A percentile compares a stretch with the other conserved stretches of the same genome.
Evolutionary conservation across 2,113 vertebrate genomes (phyloP).

Genomic region (Proterorhinus semilunaris): DNA sequence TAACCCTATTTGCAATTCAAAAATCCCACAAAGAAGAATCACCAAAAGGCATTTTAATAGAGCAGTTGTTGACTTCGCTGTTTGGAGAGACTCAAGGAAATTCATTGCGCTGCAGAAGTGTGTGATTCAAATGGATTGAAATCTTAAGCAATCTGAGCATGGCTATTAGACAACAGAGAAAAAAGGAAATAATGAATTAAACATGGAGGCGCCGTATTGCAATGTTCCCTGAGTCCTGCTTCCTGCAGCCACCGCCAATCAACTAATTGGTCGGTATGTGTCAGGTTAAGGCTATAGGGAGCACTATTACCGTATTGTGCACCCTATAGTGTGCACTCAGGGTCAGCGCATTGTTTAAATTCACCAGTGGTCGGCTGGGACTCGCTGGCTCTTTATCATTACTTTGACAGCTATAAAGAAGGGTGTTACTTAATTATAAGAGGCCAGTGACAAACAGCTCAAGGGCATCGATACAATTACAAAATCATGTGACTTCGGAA

Average conservation of each 20-base stretch:
- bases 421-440: constrained; percentile 14
- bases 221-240: constrained; percentile 35
- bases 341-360: constrained; percentile 26
- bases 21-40: constrained; percentile 54
- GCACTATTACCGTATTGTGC: constrained; percentile 7
- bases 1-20: constrained; percentile 66
- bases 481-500: neutral
- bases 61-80: constrained; percentile 63
- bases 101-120: constrained; percentile 53
- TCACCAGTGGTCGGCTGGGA: neutral
- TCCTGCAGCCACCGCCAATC: constrained; percentile 43
- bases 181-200: constrained; percentile 53
- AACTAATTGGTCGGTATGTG: constrained; percentile 40
- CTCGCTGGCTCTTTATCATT: constrained; percentile 4
- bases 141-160: constrained; percentile 61
- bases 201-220: constrained; percentile 39
- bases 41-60: constrained; percentile 68
- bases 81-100: constrained; percentile 62
- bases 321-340: constrained; percentile 11
- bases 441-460: constrained; percentile 3
- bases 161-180: constrained; percentile 39
- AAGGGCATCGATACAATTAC: constrained; percentile 6
- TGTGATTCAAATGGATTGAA: constrained; percentile 62
- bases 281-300: constrained; percentile 14
- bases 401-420: constrained; percentile 8